Base-by-base conservation (phyloP, 2,113 vertebrate species). In the Ellobius talpinus region DNA sequence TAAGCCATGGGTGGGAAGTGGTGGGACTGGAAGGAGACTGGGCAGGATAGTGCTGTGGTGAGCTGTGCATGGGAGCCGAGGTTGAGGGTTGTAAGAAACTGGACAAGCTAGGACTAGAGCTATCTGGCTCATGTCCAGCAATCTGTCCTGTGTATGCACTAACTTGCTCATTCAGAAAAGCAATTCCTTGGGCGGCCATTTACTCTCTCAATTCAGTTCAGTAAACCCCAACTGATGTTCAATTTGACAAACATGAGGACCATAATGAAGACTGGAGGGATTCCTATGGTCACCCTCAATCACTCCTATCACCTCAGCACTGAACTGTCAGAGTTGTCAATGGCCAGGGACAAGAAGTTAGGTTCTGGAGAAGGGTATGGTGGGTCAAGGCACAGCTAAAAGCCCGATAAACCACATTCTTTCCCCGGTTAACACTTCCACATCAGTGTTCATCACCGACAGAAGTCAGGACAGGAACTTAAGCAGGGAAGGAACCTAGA, bases 121-220 rank as follows among this genome's bases (percentile, higher is more conserved):
- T 42, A 6, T 45, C 45, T 45, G 45, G 45, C 45, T 45, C 45
- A 45, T 45, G 45, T 45, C 26, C 5, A 50, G 33, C 39, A 29
- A 2, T 68, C 88, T 70, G 5, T 33, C 39, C 73, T 45, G 11
- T 0, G 5, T 29, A n/a, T 78, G 70, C 74, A 47, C 68, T 82
- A 0, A 36, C 1, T 0, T 42, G 31, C 26, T 84, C 9, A 47
- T 50, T 52, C 4, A 7, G 23, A 0, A 0, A 13, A 17, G 13
- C 50, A 73, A 14, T 33, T 7, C 29, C 29, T 17, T 14, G 10
- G 0, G 0, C 39, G 58, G 21, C 9, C 47, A 58, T n/a, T 36
- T 0, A 9, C 2, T 73, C 5, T 36, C 77, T 45, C 31, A 13
- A 39, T 10, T 86, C 78, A 33, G 6, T 39, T 76, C 50, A 8